These are phyloP conservation scores for Donacobius atricapilla DNA, from an alignment of 2,113 vertebrate species.

Conservation along the genomic window DNA sequence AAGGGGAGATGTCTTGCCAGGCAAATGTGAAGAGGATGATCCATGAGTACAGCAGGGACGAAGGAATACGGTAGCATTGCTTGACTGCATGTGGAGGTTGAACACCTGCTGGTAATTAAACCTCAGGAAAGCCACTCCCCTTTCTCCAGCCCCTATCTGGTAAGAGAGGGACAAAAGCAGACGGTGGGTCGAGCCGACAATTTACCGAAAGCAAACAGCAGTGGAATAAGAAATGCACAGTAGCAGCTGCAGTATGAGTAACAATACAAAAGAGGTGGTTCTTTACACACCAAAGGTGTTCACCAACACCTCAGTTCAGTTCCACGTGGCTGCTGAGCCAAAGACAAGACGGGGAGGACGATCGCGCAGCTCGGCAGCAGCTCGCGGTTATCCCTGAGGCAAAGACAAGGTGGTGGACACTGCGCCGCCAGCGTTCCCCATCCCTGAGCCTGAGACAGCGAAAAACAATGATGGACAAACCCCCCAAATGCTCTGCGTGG, in stretches of 20 bases:
- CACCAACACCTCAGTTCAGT: neutral
- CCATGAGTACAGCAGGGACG: neutral
- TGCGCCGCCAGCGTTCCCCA: neutral
- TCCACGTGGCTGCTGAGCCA: neutral
- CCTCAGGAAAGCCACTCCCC: neutral
- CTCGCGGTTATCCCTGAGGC: neutral
- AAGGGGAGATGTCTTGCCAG: neutral
- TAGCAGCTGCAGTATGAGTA: neutral
- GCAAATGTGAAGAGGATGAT: neutral
- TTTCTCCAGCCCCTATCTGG: neutral
- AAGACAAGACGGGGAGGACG: rapidly evolving
- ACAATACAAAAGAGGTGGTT: neutral
- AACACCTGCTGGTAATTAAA: neutral
- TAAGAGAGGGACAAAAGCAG: neutral
- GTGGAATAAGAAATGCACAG: neutral
- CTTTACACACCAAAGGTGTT: neutral
- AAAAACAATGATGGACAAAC: neutral
- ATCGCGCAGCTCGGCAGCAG: neutral
- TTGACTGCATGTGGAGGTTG: neutral
- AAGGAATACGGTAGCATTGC: neutral
- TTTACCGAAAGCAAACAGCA: neutral
- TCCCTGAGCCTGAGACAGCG: neutral
- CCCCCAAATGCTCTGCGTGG: neutral
- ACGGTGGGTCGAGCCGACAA: neutral
- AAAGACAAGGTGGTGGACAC: neutral